These are phyloP conservation scores for Plestiodon gilberti DNA, from an alignment of 2,113 vertebrate species.

Conservation along the genomic window DNA sequence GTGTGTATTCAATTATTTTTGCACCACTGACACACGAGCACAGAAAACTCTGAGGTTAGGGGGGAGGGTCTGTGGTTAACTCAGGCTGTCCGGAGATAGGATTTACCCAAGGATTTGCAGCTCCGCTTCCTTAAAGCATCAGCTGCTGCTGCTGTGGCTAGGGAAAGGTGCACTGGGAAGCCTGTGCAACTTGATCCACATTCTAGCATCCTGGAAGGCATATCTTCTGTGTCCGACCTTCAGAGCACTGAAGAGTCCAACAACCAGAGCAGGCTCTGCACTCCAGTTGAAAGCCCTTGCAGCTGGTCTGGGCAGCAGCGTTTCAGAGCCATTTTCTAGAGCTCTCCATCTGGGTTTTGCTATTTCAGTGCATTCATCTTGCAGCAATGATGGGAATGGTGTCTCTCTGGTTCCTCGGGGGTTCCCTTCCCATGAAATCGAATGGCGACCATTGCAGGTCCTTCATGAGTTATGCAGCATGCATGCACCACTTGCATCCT, in stretches of 20 bases:
- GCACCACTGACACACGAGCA: neutral
- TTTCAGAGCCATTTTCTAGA: neutral
- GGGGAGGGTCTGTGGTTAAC: neutral
- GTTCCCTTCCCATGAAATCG: neutral
- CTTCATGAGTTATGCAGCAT: too few relatives aligned
- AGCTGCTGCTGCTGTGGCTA: constrained; percentile 16
- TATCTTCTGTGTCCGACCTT: constrained; percentile 15
- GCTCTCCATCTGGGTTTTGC: neutral
- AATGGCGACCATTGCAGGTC: neutral
- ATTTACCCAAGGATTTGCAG: constrained; percentile 31
- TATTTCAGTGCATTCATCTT: neutral
- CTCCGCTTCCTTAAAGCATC: constrained; percentile 17
- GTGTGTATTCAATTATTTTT: neutral
- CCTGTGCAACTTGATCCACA: constrained; percentile 25
- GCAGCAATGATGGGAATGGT: neutral
- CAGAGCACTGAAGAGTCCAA: neutral
- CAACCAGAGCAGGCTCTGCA: neutral
- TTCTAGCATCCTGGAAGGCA: constrained; percentile 25
- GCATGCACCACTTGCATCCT: neutral
- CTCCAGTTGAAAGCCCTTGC: neutral
- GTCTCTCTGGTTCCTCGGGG: too few relatives aligned
- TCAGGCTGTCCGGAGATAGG: constrained; percentile 16
- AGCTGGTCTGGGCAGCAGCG: neutral
- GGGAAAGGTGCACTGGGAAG: constrained; percentile 9
- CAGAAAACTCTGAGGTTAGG: neutral